Conservation (phyloP, 2,888 invertebrate species). For the Stictocephala bisonia region DNA sequence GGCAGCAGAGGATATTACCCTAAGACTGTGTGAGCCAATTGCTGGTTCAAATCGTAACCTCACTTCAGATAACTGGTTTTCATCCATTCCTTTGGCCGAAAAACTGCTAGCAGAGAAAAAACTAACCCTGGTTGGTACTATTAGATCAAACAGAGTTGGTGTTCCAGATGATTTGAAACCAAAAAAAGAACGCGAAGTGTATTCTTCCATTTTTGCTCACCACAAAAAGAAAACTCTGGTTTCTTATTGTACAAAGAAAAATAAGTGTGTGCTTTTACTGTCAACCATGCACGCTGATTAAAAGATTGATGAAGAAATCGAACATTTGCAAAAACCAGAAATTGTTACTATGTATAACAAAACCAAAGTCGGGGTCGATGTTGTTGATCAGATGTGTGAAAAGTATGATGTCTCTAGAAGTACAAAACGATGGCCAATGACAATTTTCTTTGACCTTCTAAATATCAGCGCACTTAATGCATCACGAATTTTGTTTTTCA, state of each 20-base stretch:
- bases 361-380: slow-evolving; percentile 52
- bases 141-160: too few relatives aligned
- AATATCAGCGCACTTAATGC: slow-evolving; percentile 24
- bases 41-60: too few relatives aligned
- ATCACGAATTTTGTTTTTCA: not conserved
- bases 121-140: too few relatives aligned
- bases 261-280: slow-evolving; percentile 55
- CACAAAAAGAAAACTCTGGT: slow-evolving; percentile 57
- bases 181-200: too few relatives aligned
- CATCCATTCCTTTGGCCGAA: too few relatives aligned
- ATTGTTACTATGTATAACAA: slow-evolving; percentile 58
- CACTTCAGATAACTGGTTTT: too few relatives aligned
- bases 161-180: too few relatives aligned
- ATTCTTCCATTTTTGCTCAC: too few relatives aligned
- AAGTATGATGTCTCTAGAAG: slow-evolving; percentile 23
- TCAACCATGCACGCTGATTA: slow-evolving; percentile 57
- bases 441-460: slow-evolving; percentile 16
- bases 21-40: too few relatives aligned
- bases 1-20: too few relatives aligned
- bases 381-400: slow-evolving; percentile 29
- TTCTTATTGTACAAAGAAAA: slow-evolving; percentile 58
- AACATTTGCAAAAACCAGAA: slow-evolving; percentile 56
- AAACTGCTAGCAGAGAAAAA: too few relatives aligned
- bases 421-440: slow-evolving; percentile 26
- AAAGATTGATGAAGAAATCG: slow-evolving; percentile 53